Conservation (phyloP, 2,888 invertebrate genomes). For the Leuctra nigra region DNA sequence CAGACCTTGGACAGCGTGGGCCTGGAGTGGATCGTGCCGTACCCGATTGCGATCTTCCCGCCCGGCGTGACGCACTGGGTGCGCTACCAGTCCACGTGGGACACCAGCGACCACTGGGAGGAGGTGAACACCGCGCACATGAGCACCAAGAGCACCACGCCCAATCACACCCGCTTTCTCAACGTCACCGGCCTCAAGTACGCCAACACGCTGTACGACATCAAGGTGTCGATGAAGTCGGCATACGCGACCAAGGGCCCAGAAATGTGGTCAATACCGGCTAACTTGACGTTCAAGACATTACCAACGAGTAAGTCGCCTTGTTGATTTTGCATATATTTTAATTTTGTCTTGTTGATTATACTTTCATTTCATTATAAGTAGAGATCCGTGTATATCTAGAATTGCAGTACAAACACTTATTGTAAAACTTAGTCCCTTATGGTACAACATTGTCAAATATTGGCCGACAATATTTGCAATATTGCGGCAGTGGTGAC, state of each 20-base stretch:
- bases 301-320: slow-evolving; percentile 26
- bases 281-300: slow-evolving; percentile 54
- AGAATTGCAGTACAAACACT: too few species aligned
- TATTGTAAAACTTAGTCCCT: too few species aligned
- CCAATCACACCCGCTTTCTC: slow-evolving; percentile 26
- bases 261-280: slow-evolving; percentile 63
- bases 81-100: slow-evolving; percentile 47
- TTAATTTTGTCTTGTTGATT: neutral
- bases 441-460: too few species aligned
- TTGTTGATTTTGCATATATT: too few species aligned
- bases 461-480: too few species aligned
- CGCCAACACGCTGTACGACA: slow-evolving; percentile 62
- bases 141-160: neutral
- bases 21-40: slow-evolving; percentile 45
- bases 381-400: too few species aligned
- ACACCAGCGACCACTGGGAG: slow-evolving; percentile 43
- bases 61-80: slow-evolving; percentile 45
- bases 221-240: slow-evolving; percentile 61
- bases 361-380: neutral
- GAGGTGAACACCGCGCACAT: slow-evolving; percentile 36
- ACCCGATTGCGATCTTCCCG: slow-evolving; percentile 45
- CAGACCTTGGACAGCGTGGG: slow-evolving; percentile 44
- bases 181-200: slow-evolving; percentile 53
- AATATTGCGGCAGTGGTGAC: too few species aligned
- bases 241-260: slow-evolving; percentile 45